Evolutionary conservation across 1,140 invertebrate species (phyloP), one percentile per base, ranked within the genome.

Genomic region (Sarcophaga bullata): DNA sequence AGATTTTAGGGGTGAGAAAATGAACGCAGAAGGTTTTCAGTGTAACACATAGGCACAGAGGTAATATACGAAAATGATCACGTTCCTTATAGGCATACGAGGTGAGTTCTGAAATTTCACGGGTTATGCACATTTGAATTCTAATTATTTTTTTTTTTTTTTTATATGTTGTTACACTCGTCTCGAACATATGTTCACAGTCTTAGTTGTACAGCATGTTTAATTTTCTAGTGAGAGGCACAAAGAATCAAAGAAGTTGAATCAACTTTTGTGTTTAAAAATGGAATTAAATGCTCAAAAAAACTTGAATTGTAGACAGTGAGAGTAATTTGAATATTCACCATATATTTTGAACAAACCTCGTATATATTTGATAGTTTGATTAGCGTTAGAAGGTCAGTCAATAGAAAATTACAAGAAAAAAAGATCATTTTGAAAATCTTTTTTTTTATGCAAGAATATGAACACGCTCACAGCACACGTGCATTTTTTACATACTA

Each of bases 361-460:
- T 37, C 25, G 25, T 37, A 37, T 37, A 37, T 37, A 37, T 37
- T 37, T 37, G 1, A 37, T 1, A 37, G 62, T 68, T 68, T 25
- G 9, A 19, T 68, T 19, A 68, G 19, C 62, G n/a, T 68, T 17
- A 8, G 7, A 17, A 68, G 62, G 62, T 68, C 62, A 25, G 19
- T n/a, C 4, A 52, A 52, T 52, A 52, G 13, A 52, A 9, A 68
- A 62, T 8, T n/a, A 25, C 0, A 68, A 19, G n/a, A 68, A 19
- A 52, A 52, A 68, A 68, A 68, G 17, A 68, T 19, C n/a, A 68
- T 68, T 68, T 68, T 19, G 62, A 68, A 68, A 2, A 68, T 68
- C 8, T 52, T 52, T 6, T 10, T 52, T 25, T 6, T 6, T 68
- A 19, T 68, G 19, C 62, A 19, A 19, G n/a, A n/a, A 19, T 19